A percentile compares a stretch with the other conserved stretches of the same genome.
These are phyloP conservation scores for Aplodontia rufa DNA, from an alignment of 2,113 vertebrate genomes.

Conservation along the genomic window DNA sequence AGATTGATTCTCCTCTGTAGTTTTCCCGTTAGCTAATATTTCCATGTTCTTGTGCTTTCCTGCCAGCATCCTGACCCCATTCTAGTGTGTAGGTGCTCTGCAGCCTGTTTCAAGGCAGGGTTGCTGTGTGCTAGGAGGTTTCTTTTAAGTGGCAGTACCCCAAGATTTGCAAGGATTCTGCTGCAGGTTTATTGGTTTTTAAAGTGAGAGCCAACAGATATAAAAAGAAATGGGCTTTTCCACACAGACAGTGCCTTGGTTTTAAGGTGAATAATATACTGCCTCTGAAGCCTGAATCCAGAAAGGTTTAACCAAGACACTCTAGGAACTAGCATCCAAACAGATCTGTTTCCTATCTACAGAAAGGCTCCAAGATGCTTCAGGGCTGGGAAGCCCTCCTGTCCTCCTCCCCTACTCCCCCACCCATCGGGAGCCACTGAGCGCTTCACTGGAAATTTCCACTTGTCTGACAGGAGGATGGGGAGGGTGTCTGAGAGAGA, in stretches of 20 bases:
- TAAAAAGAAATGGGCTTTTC: neutral
- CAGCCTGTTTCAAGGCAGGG: neutral
- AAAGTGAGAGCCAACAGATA: neutral
- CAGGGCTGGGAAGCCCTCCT: slow-evolving; percentile 74
- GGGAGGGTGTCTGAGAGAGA: slow-evolving; percentile 63
- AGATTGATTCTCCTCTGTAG: slow-evolving; percentile 63
- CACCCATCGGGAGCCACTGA: slow-evolving; percentile 78
- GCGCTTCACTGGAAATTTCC: slow-evolving; percentile 87
- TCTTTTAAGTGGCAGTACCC: neutral
- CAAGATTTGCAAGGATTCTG: neutral
- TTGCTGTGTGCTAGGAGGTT: neutral
- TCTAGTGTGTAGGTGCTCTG: neutral
- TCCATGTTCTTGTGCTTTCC: neutral
- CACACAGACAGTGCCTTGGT: neutral
- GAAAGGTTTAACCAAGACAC: neutral
- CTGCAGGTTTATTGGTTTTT: neutral
- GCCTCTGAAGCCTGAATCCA: neutral
- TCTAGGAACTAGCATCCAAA: neutral
- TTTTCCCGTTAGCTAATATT: slow-evolving; percentile 51
- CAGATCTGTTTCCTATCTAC: neutral
- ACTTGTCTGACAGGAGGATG: slow-evolving; percentile 77
- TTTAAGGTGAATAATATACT: neutral
- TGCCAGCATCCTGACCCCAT: slow-evolving; percentile 19
- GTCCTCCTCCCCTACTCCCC: slow-evolving; percentile 39
- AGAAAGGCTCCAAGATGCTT: slow-evolving; percentile 72